These are phyloP conservation scores for Phrynocephalus vlangalii DNA, from an alignment of 2,797 vertebrate species.

Conservation along the genomic window DNA sequence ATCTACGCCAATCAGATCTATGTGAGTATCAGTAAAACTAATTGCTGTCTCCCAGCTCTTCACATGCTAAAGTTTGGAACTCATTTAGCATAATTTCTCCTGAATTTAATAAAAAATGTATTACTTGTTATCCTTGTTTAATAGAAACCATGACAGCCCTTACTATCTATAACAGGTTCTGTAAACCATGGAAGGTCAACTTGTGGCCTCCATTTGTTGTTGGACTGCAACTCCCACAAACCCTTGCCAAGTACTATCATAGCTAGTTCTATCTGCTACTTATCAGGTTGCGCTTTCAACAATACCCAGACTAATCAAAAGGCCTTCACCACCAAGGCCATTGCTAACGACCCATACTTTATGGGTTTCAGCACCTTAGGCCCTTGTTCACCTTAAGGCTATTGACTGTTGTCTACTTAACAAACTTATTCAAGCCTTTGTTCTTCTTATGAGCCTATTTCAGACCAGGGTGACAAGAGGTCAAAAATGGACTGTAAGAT, in stretches of 20 bases:
- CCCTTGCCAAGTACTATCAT: neutral
- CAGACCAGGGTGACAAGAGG: no score
- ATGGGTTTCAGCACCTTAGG: no score
- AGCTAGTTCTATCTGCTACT: neutral
- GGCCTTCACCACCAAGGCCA: no score
- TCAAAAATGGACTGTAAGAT: no score
- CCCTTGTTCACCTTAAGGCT: no score
- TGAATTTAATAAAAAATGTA: neutral
- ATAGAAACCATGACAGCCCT: no score
- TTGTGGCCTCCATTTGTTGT: neutral
- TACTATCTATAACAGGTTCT: neutral
- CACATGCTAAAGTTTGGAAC: neutral
- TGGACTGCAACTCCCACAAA: neutral
- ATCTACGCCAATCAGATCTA: slow-evolving; percentile 70
- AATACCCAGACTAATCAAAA: no score
- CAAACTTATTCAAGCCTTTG: no score
- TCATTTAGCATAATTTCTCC: neutral
- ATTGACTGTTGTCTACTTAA: no score
- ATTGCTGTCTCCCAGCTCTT: neutral
- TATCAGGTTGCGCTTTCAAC: no score
- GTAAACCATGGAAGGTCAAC: neutral
- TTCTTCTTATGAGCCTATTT: no score
- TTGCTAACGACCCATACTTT: no score
- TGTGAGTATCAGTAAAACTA: slow-evolving; percentile 74
- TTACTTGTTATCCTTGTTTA: neutral